Conservation (phyloP, 2,797 vertebrate genomes). For the Coracias cyanogaster region DNA sequence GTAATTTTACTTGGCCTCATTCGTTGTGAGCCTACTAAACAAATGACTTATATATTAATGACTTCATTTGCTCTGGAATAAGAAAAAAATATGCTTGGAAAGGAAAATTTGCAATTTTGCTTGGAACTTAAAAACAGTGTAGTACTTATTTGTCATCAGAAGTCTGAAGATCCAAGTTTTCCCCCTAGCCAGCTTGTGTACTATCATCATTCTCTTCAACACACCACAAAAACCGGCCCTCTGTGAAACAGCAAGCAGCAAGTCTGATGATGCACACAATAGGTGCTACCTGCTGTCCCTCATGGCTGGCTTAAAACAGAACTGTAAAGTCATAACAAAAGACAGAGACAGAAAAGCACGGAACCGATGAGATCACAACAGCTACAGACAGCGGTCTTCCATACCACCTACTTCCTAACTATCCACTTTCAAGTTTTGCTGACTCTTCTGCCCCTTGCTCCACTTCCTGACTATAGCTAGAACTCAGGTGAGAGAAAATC, state of each 20-base stretch:
- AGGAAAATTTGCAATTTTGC: neutral
- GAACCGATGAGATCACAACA: neutral
- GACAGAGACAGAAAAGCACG: neutral
- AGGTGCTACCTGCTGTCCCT: neutral
- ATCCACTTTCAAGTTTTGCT: neutral
- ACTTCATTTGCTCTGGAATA: neutral
- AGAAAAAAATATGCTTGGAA: neutral
- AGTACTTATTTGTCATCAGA: neutral
- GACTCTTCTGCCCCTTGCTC: neutral
- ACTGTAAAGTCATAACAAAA: neutral
- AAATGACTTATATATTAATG: neutral
- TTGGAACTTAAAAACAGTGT: neutral
- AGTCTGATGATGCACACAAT: neutral
- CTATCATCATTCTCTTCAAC: neutral
- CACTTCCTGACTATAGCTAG: neutral
- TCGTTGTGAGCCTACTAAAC: neutral
- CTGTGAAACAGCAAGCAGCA: neutral
- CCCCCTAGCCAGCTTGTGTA: neutral
- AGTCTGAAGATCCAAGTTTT: neutral
- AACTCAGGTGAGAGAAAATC: neutral
- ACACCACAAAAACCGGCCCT: neutral
- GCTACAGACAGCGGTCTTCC: neutral
- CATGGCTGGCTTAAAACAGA: neutral
- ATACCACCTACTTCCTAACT: neutral
- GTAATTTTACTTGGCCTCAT: neutral